A percentile compares a stretch with the other conserved stretches of the same genome.
Evolutionary conservation across 2,113 vertebrate genomes (phyloP).

Genomic region (Leuciscus idus): DNA sequence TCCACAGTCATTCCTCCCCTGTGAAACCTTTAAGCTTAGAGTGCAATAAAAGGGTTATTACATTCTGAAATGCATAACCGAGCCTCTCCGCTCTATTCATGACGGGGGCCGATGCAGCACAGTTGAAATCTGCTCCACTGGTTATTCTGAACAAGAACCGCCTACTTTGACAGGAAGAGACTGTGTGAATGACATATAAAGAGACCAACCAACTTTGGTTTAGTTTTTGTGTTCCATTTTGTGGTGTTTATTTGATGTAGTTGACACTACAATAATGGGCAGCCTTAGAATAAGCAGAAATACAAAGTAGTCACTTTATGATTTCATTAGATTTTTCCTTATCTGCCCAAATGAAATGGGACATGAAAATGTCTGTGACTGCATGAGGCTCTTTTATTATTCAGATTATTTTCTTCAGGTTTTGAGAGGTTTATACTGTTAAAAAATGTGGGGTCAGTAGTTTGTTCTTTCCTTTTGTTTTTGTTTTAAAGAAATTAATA

Average conservation of each 20-base stretch:
- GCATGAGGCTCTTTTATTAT: neutral
- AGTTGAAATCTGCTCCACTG: neutral
- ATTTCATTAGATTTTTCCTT: neutral
- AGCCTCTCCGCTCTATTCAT: slow-evolving; percentile 14
- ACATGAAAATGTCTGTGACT: neutral
- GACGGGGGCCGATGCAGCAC: neutral
- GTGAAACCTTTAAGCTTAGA: slow-evolving; percentile 42
- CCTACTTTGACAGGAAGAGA: neutral
- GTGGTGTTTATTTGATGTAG: neutral
- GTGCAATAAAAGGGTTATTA: slow-evolving; percentile 40
- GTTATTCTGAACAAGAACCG: neutral
- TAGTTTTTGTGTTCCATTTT: neutral
- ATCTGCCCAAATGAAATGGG: neutral
- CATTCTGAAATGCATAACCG: slow-evolving; percentile 33
- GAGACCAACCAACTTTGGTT: neutral
- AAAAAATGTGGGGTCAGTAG: neutral
- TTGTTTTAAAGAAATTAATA: too few species aligned
- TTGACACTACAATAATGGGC: neutral
- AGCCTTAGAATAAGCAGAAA: neutral
- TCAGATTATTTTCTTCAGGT: neutral
- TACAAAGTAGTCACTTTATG: neutral
- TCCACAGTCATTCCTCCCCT: slow-evolving; percentile 10
- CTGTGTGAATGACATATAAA: neutral
- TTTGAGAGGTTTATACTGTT: neutral
- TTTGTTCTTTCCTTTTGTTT: neutral